These are phyloP conservation scores for Euthynnus affinis DNA, from an alignment of 2,797 vertebrate genomes.

Conservation along the genomic window DNA sequence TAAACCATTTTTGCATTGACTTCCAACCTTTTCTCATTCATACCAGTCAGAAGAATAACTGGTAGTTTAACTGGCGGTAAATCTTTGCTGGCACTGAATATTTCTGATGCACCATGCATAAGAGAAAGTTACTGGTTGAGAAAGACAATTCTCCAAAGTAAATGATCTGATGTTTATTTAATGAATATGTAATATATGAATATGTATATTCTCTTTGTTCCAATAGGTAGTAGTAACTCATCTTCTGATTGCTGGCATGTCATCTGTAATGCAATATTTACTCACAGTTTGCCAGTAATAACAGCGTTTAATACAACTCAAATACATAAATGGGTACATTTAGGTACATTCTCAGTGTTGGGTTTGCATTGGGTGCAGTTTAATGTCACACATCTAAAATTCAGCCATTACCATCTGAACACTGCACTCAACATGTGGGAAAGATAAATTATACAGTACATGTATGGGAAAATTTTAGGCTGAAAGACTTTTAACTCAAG, in stretches of 20 bases:
- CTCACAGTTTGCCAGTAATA: constrained; percentile 20
- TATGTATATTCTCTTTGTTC: constrained; percentile 11
- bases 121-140: neutral
- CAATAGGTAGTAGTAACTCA: constrained; percentile 5
- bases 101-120: neutral
- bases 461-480: constrained; percentile 45
- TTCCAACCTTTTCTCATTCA: constrained; percentile 1
- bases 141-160: neutral
- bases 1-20: constrained; percentile 19
- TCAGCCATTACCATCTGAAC: constrained; percentile 21
- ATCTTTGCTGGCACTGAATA: constrained; percentile 4
- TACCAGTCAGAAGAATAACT: neutral
- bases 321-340: constrained; percentile 21
- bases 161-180: constrained; percentile 26
- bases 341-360: neutral
- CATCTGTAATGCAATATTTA: constrained; percentile 15
- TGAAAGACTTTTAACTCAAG: constrained; percentile 24
- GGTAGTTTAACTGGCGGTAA: neutral
- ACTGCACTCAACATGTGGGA: constrained; percentile 21
- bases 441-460: constrained; percentile 47
- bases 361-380: neutral
- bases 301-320: constrained; percentile 7
- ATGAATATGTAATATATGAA: too few relatives aligned
- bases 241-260: constrained; percentile 43
- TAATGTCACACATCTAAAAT: constrained; percentile 12